phyloP scores from a whole-genome alignment of 2,888 invertebrate genomes.

The Rhopalosiphum nymphaeae region DNA sequence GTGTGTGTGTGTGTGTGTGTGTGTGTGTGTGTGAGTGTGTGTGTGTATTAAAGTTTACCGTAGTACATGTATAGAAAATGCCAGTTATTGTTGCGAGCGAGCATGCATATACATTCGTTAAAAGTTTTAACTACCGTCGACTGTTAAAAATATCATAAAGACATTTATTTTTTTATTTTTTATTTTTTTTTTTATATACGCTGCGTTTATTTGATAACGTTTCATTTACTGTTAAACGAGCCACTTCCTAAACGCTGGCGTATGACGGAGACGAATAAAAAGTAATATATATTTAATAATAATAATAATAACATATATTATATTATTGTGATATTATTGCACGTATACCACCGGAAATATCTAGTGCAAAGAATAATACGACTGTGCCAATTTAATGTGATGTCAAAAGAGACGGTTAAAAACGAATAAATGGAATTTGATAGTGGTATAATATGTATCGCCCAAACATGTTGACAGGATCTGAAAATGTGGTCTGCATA shows the following conservation, averaged over 20 bases:
- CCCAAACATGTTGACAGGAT: neutral
- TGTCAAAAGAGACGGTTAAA: neutral
- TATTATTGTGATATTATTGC: neutral
- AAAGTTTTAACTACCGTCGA: slow-evolving; percentile 12
- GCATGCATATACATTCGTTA: slow-evolving; percentile 23
- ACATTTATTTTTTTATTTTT: neutral
- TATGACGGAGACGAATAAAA: neutral
- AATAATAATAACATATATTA: neutral
- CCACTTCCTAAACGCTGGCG: slow-evolving; percentile 1
- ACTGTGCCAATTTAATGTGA: neutral
- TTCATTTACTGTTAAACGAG: slow-evolving; percentile 25
- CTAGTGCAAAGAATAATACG: neutral
- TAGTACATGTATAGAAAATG: neutral
- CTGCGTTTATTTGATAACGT: slow-evolving; percentile 14
- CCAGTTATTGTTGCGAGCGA: neutral
- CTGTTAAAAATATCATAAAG: neutral
- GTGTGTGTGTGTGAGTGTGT: too few species aligned
- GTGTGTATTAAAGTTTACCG: neutral
- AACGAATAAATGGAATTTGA: neutral
- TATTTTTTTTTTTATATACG: neutral
- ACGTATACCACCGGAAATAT: neutral
- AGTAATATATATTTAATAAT: neutral
- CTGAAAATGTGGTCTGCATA: neutral
- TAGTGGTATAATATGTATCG: neutral
- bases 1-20: neutral